Evolutionary conservation across 2,888 invertebrate species (phyloP), one percentile per base, ranked within the genome.

Genomic region (Drosophila phalerata): DNA sequence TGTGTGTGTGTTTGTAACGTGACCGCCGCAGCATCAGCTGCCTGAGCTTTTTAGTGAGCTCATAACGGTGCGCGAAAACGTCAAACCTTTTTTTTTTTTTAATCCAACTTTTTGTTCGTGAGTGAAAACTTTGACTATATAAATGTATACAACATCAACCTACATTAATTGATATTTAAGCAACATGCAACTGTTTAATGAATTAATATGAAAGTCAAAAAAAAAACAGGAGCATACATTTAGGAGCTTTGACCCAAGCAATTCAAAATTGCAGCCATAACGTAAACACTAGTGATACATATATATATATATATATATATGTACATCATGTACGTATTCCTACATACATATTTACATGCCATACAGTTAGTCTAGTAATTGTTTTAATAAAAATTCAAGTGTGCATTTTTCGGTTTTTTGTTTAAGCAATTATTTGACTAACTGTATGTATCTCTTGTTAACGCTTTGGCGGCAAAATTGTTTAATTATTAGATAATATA

Each of bases 1-100:
- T 53, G 53, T 15, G 32, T 64, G 71, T 62, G 28, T 48, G 67
- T 40, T 49, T 66, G 69, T 53, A 77, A 77, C 73, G 73, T 70
- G 78, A 70, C 78, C 71, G 71, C 65, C 78, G 51, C 77, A 77
- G 78, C 77, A 78, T 77, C 77, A 74, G 78, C 78, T 78, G 77
- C 71, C 74, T 52, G 55, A 78, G 68, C 68, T 56, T 71, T 68
- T 71, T 68, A 78, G 78, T 78, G 77, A 77, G 77, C 77, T 77
- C 77, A 77, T 77, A 77, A 77, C 77, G 70, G 73, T 77, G 65
- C 73, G 73, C 57, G 69, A 73, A 64, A 74, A 65, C 68, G 73
- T 69, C 69, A 69, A 76, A 73, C 63, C 63, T 63, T 69, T 57
- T 57, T 63, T 69, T 57, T 57, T 57, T 37, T 58, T 25, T 9